Base-by-base conservation (phyloP, 2,113 vertebrate species). In the Gila orcuttii region DNA sequence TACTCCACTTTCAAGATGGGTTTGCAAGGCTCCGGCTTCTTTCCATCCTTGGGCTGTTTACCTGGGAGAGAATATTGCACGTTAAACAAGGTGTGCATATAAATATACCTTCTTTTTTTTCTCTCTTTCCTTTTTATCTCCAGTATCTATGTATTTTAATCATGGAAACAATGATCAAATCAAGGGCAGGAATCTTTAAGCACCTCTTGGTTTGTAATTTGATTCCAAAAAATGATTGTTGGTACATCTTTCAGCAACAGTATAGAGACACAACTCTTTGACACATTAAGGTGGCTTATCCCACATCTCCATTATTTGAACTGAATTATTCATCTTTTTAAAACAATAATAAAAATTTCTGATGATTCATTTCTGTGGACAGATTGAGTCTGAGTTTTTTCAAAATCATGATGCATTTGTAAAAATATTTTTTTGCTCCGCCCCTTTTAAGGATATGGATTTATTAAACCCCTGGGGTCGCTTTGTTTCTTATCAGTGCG, bases 1-100 rank as follows among this genome's bases (percentile, higher is more conserved):
- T 98, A 99, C 91, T 99, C 98, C 95, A 99, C 98, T 92, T 99
- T 99, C 89, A 99, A 95, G 87, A 99, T 99, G 89, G 98, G 98
- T 93, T 98, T 98, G 94, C 98, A 99, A 12, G 98, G 97, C 86
- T 99, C 98, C 89, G 98, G 97, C 93, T 99, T 99, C 94, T 98
- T 99, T 89, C 97, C 98, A 95, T 99, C 98, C 91, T 99, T 99
- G 83, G 98, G 94, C 90, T 98, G 97, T 92, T 99, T 99, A 93
- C 97, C 98, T 99, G 89, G 90, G 89, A 92, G 89, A n/a, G 79
- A 75, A 76, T 50, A 57, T 25, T 42, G 4, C 47, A 55, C 10
- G 21, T 55, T 45, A 39, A 75, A 33, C 17, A 36, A 57, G 28
- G 19, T 23, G 50, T 21, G 77, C 5, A 39, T 3, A 33, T 74